Conservation (phyloP, 2,888 invertebrate genomes). For the Dicyrtomina minuta region DNA sequence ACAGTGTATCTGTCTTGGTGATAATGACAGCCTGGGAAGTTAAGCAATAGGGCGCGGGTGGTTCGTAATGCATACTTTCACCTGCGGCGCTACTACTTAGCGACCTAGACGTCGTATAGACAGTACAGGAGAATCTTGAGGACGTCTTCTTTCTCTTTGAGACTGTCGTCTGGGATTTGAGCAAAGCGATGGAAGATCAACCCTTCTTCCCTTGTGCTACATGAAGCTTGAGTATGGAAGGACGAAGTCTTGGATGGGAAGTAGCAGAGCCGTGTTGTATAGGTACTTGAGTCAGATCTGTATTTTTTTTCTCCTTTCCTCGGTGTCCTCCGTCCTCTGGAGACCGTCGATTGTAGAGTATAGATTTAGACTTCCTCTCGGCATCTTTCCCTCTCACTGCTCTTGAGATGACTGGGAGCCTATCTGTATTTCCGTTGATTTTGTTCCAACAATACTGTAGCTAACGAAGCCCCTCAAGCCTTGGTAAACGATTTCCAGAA, state of each 20-base stretch:
- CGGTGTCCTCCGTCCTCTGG: no score
- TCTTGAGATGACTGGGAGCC: no score
- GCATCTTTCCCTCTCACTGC: neutral
- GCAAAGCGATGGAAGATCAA: neutral
- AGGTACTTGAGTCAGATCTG: neutral
- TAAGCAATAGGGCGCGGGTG: slow-evolving; percentile 60
- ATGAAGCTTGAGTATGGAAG: no score
- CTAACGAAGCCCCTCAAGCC: no score
- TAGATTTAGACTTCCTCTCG: neutral
- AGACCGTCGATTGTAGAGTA: no score
- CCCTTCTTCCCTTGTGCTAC: no score
- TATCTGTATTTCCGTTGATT: no score
- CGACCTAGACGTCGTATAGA: slow-evolving; percentile 44
- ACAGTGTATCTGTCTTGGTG: no score
- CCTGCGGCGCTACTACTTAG: slow-evolving; percentile 65
- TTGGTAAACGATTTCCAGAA: no score
- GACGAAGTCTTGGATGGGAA: neutral
- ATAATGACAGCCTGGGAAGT: slow-evolving; percentile 42
- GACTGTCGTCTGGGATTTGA: neutral
- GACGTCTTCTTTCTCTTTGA: neutral
- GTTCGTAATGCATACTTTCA: slow-evolving; percentile 56
- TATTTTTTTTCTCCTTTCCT: no score
- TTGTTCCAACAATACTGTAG: no score
- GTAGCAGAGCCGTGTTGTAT: neutral
- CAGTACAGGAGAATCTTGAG: no score